Conservation (phyloP, 2,797 vertebrate species). For the Chaenodraco wilsoni region DNA sequence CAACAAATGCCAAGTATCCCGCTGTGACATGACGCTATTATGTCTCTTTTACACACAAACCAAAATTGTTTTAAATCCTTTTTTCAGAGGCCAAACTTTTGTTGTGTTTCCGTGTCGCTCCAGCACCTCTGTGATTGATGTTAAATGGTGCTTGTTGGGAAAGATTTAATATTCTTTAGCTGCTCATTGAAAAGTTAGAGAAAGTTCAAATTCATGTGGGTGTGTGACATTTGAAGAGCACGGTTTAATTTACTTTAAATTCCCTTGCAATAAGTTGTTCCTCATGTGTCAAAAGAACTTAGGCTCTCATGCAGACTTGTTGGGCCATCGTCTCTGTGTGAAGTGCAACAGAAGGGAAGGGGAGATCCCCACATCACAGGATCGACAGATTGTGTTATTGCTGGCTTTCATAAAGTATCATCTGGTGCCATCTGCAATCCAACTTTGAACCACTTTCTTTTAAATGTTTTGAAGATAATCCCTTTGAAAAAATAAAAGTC, state of each 20-base stretch:
- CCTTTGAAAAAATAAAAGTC: conserved; percentile 9
- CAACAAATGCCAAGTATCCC: conserved; percentile 40
- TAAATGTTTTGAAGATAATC: conserved; percentile 57
- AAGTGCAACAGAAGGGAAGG: conserved; percentile 63
- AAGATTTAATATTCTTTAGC: conserved; percentile 48
- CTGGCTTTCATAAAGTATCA: conserved; percentile 63
- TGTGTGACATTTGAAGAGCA: conserved; percentile 49
- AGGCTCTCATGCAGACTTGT: conserved; percentile 45
- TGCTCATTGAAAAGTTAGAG: conserved; percentile 36
- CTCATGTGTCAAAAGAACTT: conserved; percentile 58
- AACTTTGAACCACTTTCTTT: conserved; percentile 42
- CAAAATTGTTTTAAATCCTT: conserved; percentile 14
- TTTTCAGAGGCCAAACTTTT: conserved; percentile 18
- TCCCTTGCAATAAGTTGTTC: conserved; percentile 58
- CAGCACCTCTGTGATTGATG: conserved; percentile 47
- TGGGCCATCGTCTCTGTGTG: conserved; percentile 54
- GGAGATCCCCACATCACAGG: conserved; percentile 62
- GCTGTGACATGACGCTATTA: conserved; percentile 12
- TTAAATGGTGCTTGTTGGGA: conserved; percentile 17
- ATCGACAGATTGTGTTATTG: conserved; percentile 56
- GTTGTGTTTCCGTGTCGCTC: conserved; percentile 37
- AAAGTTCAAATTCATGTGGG: conserved; percentile 41
- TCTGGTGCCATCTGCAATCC: conserved; percentile 66
- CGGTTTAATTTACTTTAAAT: conserved; percentile 65
- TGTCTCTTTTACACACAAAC: neutral